Base-by-base conservation (phyloP, 1,140 invertebrate genomes). In the Sycobia sp. region DNA sequence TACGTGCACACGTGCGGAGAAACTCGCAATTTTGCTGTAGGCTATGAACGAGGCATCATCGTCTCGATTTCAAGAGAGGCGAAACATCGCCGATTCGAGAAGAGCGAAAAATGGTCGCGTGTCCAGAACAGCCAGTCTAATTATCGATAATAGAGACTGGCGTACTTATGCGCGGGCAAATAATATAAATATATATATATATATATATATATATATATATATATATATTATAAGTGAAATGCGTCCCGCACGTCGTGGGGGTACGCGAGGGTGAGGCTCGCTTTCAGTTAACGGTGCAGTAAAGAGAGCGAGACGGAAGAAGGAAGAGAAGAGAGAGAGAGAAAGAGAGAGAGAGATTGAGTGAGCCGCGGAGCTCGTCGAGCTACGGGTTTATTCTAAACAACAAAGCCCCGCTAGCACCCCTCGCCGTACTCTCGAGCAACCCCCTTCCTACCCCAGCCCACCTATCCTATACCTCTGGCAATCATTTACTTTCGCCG, bases 311-410 rank as follows among this genome's bases (percentile, higher is more conserved):
- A 23, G 22, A 43, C 36, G 11, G 29, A 11, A 5, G 11, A 56
- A 34, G 14, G 9, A 25, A 18, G 39, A 29, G 18, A 44, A 7
- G 14, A 3, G 11, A 18, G 57, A 65, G 61, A 69, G 65, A n/a
- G n/a, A n/a, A n/a, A n/a, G 66, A 53, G 41, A 43, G 61, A 58
- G 44, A 60, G 65, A 67, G 63, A 51, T 46, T 65, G 64, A 57
- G 61, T 68, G 61, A 65, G 47, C 75, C 77, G n/a, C n/a, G n/a
- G n/a, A n/a, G n/a, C n/a, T n/a, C n/a, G n/a, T n/a, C n/a, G n/a
- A n/a, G n/a, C n/a, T n/a, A n/a, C 76, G 71, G 66, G 75, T 81
- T 62, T 79, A 77, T 80, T 80, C 76, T 76, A 80, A 80, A 78
- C 75, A 81, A 81, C 78, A 79, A 79, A 80, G 73, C 73, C 69